Evolutionary conservation across 1,140 invertebrate genomes (phyloP), one percentile per base, ranked within the genome.

Genomic region (Mycetomoellerius zeteki): DNA sequence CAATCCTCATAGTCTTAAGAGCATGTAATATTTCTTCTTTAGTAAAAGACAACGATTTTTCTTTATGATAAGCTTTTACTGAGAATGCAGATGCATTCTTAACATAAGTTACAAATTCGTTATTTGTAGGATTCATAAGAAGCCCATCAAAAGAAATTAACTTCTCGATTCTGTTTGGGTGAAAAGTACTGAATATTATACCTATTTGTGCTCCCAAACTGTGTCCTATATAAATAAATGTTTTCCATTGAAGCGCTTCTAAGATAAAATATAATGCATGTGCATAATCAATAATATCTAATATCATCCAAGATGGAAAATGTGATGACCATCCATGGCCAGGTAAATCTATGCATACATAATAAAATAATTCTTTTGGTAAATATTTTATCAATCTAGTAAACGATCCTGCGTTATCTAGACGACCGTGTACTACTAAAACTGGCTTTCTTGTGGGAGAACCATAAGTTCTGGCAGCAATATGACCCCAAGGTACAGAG

Each of bases 251-350:
- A 69, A 97, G 95, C 88, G 96, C 92, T 50, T 96, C 93, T 10
- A 97, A 92, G 2, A 97, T 93, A 77, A 93, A 76, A 71, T 95
- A 94, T 3, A 97, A 93, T 7, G 96, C 89, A 10, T 96, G 82
- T 0, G 96, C 91, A 90, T 95, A 96, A 89, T 96, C 94, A 8
- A 95, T 89, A 62, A 90, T 95, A 30, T 96, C 92, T 37, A 97
- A 93, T 4, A 93, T 89, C 65, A 95, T 64, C 56, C 96, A 96
- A 16, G 91, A 75, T 75, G 96, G 96, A 78, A 96, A 96, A 56
- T 96, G 95, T 75, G 96, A 96, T 5, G 97, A 98, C 14, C 94
- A 94, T 3, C 97, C 97, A 94, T 98, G 97, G 2, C 97, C 97
- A 7, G 97, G 97, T 85, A 97, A 94, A 93, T 98, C 97, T 43